Base-by-base conservation (phyloP, 2,888 invertebrate genomes). In the Masnerella sp. region DNA sequence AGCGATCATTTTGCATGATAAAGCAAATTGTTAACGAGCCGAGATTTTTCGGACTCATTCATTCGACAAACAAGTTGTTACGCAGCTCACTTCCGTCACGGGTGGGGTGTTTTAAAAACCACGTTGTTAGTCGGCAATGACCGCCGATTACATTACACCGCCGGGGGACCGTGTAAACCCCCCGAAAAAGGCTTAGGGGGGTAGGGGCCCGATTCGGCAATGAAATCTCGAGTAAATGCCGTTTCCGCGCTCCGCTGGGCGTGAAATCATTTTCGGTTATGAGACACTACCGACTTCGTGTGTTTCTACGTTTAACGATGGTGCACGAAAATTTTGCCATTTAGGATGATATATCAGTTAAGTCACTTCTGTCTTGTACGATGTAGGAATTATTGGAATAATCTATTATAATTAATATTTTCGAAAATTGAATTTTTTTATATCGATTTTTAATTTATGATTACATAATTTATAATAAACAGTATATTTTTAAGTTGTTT, bases 241-340 rank as follows among this genome's bases (percentile, higher is more conserved):
- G 62, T 74, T 74, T 69, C 58, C 54, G 68, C 68, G 61, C 82
- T 83, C 76, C 80, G 72, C 74, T 76, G 79, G 80, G 80, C 84
- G 81, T 84, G 84, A 84, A 84, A 84, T 84, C 77, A 82, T 82
- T 80, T 78, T 71, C 79, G 80, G 79, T 75, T 71, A 74, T 25
- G 30, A 69, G 45, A 61, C 61, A 51, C n/a, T n/a, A n/a, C n/a
- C n/a, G n/a, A n/a, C n/a, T n/a, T n/a, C n/a, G n/a, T n/a, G n/a
- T n/a, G n/a, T n/a, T n/a, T n/a, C n/a, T n/a, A n/a, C n/a, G n/a
- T n/a, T n/a, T n/a, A n/a, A n/a, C n/a, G n/a, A n/a, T n/a, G n/a
- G n/a, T n/a, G n/a, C n/a, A n/a, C n/a, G n/a, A n/a, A n/a, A n/a
- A n/a, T n/a, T n/a, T n/a, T n/a, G n/a, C n/a, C n/a, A n/a, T n/a